Percentiles rank a stretch among this genome's conserved stretches.
phyloP scores from a whole-genome alignment of 2,888 invertebrate genomes.

The Scaeva pyrastri region DNA sequence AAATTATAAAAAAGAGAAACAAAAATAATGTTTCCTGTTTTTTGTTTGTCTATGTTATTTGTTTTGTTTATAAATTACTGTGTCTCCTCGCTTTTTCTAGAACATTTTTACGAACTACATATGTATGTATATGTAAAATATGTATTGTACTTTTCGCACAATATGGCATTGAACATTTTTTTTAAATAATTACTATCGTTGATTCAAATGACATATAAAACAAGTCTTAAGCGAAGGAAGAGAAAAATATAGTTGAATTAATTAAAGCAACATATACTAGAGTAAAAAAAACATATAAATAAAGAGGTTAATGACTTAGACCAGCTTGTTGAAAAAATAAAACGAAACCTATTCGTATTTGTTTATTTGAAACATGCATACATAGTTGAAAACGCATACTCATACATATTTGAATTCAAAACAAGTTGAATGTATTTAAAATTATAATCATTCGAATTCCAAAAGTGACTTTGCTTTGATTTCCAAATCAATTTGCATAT shows the following conservation, averaged over 20 bases:
- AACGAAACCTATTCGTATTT: too few species aligned
- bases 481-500: too few species aligned
- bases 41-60: background rate
- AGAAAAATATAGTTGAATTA: background rate
- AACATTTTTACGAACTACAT: background rate
- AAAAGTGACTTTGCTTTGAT: too few species aligned
- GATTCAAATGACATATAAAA: background rate
- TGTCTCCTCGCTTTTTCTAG: background rate
- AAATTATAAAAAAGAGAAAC: background rate
- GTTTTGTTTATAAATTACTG: background rate
- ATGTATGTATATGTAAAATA: background rate
- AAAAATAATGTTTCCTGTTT: constrained; percentile 5
- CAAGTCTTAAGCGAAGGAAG: background rate
- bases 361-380: too few species aligned
- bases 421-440: too few species aligned
- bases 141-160: background rate
- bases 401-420: too few species aligned
- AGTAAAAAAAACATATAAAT: background rate
- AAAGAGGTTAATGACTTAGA: background rate
- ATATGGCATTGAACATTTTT: constrained; percentile 11
- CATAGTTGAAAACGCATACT: too few species aligned
- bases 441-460: too few species aligned
- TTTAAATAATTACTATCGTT: background rate
- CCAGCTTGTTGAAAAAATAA: background rate
- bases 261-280: background rate